These are phyloP conservation scores for Scolopax rusticola DNA, from an alignment of 2,797 vertebrate genomes.

Conservation along the genomic window DNA sequence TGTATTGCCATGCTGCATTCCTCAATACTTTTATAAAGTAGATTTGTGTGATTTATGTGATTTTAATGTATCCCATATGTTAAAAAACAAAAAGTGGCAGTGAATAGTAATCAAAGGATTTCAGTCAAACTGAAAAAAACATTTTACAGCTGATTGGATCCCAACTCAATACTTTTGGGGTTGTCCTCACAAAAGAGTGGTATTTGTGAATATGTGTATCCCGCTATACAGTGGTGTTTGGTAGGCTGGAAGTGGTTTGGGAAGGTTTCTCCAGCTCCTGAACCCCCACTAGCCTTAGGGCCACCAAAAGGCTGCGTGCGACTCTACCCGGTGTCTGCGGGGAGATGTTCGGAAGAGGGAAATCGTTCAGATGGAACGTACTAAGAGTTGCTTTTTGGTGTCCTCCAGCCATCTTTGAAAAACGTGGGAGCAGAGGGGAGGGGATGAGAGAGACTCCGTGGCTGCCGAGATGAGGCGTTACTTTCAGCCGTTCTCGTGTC, in stretches of 20 bases:
- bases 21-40: background rate
- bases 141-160: background rate
- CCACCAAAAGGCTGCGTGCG: background rate
- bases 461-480: background rate
- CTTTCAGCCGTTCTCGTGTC: background rate
- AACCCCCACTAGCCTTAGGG: fast-evolving
- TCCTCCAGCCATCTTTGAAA: background rate
- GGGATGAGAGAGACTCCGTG: fast-evolving
- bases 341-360: fast-evolving
- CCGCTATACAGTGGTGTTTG: fast-evolving
- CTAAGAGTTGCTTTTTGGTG: background rate
- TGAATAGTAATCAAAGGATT: background rate
- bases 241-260: background rate
- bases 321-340: background rate
- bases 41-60: background rate
- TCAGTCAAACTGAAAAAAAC: background rate
- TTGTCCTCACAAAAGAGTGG: background rate
- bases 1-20: background rate
- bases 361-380: background rate
- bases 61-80: background rate
- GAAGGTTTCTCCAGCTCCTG: background rate
- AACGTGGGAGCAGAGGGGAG: fast-evolving
- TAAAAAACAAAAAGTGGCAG: background rate
- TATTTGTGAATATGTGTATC: fast-evolving
- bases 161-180: background rate